A percentile compares a stretch with the other conserved stretches of the same genome.
These are phyloP conservation scores for Parauchenoglanis ngamensis DNA, from an alignment of 2,797 vertebrate species.

Conservation along the genomic window DNA sequence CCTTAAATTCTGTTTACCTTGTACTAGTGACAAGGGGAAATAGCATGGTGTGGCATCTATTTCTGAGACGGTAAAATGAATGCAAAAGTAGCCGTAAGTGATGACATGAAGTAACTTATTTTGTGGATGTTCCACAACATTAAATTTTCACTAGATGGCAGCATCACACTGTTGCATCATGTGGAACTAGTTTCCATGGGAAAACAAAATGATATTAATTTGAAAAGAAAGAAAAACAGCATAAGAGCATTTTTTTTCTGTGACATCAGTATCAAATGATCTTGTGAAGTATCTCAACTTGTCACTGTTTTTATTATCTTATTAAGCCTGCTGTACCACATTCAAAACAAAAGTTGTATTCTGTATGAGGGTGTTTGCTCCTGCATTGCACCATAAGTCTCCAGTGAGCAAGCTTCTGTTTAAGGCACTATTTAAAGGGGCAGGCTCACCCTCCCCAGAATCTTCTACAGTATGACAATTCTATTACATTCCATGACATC, in stretches of 20 bases:
- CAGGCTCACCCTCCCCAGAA: too few species aligned
- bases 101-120: neutral
- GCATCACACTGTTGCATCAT: neutral
- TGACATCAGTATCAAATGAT: neutral
- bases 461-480: too few species aligned
- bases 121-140: neutral
- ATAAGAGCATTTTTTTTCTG: neutral
- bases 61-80: neutral
- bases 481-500: too few species aligned
- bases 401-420: neutral
- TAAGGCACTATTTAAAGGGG: neutral
- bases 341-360: neutral
- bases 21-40: neutral
- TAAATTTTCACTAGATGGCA: slow-evolving; percentile 11
- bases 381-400: neutral
- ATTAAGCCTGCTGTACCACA: neutral
- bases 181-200: neutral
- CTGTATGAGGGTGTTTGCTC: neutral
- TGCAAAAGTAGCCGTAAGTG: neutral
- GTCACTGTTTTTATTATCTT: neutral
- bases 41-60: neutral
- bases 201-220: neutral
- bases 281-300: neutral
- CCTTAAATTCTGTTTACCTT: neutral
- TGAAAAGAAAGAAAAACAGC: neutral